Conservation (phyloP, 2,888 invertebrate genomes). For the Himalopsyche japonica region DNA sequence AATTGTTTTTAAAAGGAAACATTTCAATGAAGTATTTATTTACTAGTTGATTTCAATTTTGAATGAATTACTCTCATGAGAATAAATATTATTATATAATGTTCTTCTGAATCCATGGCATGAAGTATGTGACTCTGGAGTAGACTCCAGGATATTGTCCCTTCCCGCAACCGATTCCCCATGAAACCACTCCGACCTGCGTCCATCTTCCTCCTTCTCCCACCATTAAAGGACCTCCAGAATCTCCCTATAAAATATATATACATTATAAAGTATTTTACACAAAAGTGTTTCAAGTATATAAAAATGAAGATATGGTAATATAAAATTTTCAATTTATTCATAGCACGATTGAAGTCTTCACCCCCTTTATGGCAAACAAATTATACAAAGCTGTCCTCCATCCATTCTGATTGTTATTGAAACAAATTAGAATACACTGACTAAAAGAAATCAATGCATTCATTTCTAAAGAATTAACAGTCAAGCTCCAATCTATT, state of each 20-base stretch:
- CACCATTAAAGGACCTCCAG: constrained; percentile 86
- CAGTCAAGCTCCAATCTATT: too few species aligned
- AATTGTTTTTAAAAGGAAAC: not conserved
- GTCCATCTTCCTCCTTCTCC: constrained; percentile 75
- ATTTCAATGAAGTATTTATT: not conserved
- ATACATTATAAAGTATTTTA: not conserved
- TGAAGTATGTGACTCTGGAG: constrained; percentile 79
- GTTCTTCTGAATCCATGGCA: constrained; percentile 87
- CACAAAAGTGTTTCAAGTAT: not conserved
- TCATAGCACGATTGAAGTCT: too few species aligned
- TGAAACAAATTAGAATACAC: too few species aligned
- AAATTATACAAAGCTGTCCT: too few species aligned
- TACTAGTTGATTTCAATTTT: not conserved
- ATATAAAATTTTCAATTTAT: too few species aligned
- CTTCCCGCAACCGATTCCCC: constrained; percentile 91
- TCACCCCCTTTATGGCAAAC: too few species aligned
- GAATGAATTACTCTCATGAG: not conserved
- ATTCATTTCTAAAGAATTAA: too few species aligned
- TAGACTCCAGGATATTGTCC: constrained; percentile 91
- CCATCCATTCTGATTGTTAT: too few species aligned
- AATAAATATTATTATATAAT: constrained; percentile 53
- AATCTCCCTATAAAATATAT: constrained; percentile 72
- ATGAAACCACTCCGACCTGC: constrained; percentile 86
- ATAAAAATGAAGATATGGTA: constrained; percentile 22
- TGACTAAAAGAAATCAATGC: too few species aligned